Evolutionary conservation across 2,113 vertebrate genomes (phyloP), one percentile per base, ranked within the genome.

Genomic region (Zeus faber): DNA sequence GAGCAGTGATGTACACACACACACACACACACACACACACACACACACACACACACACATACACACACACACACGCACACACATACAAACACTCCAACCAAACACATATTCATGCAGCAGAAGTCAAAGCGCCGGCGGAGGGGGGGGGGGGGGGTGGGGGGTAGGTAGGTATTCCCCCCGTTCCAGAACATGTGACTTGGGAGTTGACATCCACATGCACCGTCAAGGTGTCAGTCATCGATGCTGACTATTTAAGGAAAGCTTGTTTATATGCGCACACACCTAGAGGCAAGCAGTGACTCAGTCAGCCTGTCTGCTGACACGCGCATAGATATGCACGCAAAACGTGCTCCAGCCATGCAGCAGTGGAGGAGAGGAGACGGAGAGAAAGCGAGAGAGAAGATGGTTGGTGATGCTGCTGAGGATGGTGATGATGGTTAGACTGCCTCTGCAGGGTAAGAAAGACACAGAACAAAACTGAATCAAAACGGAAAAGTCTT

Each of bases 171-270:
- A n/a, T n/a, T n/a, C n/a, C n/a, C n/a, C n/a, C n/a, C 13, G 55
- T 49, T 54, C 55, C 70, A 47, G 39, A 37, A 52, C 1, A 3
- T 65, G 59, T 45, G 5, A 53, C 59, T 58, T 18, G 24, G 33
- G 67, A 54, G 49, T 41, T 44, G 72, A 56, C 21, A 16, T 74
- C 70, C 31, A 35, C 79, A 82, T 80, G 79, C 83, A 77, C 60
- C 5, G 4, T 14, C 39, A 65, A 67, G 41, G 2, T 72, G 56
- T 74, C 61, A 69, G 10, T 73, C 66, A 65, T n/a, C 23, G 41
- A 4, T 18, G 58, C 52, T 67, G 65, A 60, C 63, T 67, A 68
- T 67, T 67, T 40, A 54, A 70, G 40, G 72, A 31, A 77, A 54
- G n/a, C 43, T 49, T 26, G 29, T 47, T 66, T 29, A 49, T 18